Evolutionary conservation across 1,140 invertebrate species (phyloP).

Genomic region (Diuraphis noxia): DNA sequence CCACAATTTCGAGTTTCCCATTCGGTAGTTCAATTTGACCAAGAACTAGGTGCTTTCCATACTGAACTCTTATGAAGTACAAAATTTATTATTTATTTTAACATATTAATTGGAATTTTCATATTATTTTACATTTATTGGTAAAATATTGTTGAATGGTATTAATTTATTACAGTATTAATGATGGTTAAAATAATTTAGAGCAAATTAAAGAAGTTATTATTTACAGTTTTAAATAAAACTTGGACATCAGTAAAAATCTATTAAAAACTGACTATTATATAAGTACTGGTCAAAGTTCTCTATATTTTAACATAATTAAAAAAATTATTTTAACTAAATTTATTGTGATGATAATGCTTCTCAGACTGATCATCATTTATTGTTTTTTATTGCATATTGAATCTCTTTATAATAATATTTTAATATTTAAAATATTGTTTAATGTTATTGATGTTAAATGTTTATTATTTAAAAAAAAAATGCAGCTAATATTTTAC

Average conservation of each 20-base stretch:
- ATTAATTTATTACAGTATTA: slow-evolving; percentile 4
- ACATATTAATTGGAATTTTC: neutral
- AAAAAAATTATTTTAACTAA: neutral
- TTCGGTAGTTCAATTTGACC: slow-evolving; percentile 45
- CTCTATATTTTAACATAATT: neutral
- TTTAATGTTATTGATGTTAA: slow-evolving; percentile 4
- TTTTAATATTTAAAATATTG: neutral
- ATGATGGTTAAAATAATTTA: neutral
- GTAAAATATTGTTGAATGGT: neutral
- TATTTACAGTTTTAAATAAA: neutral
- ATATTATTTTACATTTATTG: neutral
- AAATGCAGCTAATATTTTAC: slow-evolving; percentile 39
- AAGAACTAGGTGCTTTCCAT: slow-evolving; percentile 48
- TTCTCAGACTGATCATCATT: slow-evolving; percentile 20
- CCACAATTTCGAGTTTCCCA: slow-evolving; percentile 30
- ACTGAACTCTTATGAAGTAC: slow-evolving; percentile 47
- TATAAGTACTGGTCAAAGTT: neutral
- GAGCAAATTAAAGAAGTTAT: neutral
- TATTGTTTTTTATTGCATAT: slow-evolving; percentile 7
- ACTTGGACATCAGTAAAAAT: neutral
- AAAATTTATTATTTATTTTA: slow-evolving; percentile 17
- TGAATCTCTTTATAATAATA: neutral
- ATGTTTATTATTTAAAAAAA: neutral
- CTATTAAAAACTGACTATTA: neutral
- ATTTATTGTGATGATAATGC: neutral